These are phyloP conservation scores for Hirundo rustica DNA, from an alignment of 2,797 vertebrate species.

Conservation along the genomic window DNA sequence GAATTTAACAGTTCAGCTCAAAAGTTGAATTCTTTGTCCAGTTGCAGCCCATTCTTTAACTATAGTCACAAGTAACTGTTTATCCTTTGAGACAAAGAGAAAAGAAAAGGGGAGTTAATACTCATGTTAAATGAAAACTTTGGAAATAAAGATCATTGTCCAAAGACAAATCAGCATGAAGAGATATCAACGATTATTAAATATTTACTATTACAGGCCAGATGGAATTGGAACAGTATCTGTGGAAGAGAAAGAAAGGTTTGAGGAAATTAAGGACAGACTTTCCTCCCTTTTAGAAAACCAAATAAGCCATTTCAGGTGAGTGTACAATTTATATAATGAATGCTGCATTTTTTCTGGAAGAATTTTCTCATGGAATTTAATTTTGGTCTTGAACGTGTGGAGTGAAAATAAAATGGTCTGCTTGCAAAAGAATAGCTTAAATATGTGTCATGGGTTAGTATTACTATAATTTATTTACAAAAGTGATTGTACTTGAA, in stretches of 20 bases:
- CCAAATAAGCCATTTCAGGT: constrained; percentile 98
- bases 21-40: not conserved
- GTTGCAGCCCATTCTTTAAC: not conserved
- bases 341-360: not conserved
- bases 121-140: not conserved
- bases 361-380: not conserved
- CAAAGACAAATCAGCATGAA: not conserved
- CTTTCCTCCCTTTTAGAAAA: constrained; percentile 89
- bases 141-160: not conserved
- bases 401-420: not conserved
- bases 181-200: not conserved
- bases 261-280: constrained; percentile 87
- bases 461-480: not conserved
- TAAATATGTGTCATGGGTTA: not conserved
- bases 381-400: not conserved
- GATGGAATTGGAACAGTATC: constrained; percentile 94
- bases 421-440: not conserved
- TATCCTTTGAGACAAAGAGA: not conserved
- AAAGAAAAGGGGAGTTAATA: not conserved
- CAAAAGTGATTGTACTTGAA: not conserved
- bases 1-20: not conserved
- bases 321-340: constrained; percentile 24
- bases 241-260: constrained; percentile 89
- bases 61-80: not conserved
- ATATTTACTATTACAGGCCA: constrained; percentile 78